Base-by-base conservation (phyloP, 2,888 invertebrate species). In the Hirtodrosophila histrioides region DNA sequence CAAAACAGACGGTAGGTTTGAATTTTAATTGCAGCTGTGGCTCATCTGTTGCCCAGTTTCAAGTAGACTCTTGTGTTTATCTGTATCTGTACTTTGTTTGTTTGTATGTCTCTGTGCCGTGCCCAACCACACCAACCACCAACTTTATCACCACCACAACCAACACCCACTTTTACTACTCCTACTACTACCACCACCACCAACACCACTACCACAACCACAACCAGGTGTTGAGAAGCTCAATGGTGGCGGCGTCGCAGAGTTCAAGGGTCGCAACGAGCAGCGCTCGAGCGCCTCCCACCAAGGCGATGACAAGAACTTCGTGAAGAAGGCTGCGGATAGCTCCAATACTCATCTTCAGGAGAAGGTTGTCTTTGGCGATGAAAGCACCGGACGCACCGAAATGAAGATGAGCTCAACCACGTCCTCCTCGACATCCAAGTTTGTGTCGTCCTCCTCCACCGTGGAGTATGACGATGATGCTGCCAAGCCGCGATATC, bases 181-280 rank as follows among this genome's bases (percentile, higher is more conserved):
- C 10, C 40, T 17, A 23, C 73, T 6, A 57, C 53, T 35, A 40
- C 24, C 36, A 56, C 54, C 51, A 39, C 11, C 40, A 75, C 93
- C 93, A 50, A 50, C 31, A 45, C 31, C 37, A 44, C 17, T 17
- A 17, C 17, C 17, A 48, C 46, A 39, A 61, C 33, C 43, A 33
- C 51, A 39, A 71, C 48, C 93, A 86, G 95, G 95, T 49, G 92
- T 92, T 24, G 94, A 94, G 80, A 93, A 94, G 81, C 93, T 95
- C 45, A 93, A 94, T 54, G 94, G 94, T 12, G 94, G 94, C 11
- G 95, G 95, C n/a, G 92, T 92, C 58, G 93, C 94, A 0, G 93
- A 94, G 74, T 95, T 94, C 82, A 93, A 93, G 27, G 95, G 95
- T 4, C 92, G 93, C 69, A 94, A 94, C 83, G 93, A 93, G 76